phyloP scores from a whole-genome alignment of 2,797 vertebrate species.

The Crenuchus spilurus region DNA sequence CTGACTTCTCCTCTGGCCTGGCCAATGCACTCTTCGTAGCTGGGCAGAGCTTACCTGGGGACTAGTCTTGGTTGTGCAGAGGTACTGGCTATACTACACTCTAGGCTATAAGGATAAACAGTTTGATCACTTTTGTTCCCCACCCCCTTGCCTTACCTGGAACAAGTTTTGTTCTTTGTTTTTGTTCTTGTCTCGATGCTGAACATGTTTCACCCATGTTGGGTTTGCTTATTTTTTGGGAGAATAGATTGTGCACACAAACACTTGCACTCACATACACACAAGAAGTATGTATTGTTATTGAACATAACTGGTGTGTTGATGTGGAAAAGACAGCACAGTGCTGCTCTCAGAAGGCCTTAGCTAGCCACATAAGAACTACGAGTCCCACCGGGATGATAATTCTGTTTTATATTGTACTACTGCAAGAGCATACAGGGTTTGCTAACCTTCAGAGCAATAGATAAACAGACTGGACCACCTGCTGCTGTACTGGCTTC shows the following conservation, averaged over 20 bases:
- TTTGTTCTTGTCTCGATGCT: background rate
- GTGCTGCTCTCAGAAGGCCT: background rate
- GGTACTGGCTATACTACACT: too few species aligned
- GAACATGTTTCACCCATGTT: background rate
- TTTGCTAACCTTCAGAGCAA: background rate
- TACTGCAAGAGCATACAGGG: slow-evolving; percentile 3
- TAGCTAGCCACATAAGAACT: background rate
- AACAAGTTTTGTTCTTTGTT: background rate
- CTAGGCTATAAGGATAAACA: background rate
- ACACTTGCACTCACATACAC: background rate
- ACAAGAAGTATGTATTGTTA: slow-evolving; percentile 1
- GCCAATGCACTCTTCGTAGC: background rate
- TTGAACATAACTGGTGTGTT: background rate
- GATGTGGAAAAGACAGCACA: background rate
- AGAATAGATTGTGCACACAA: background rate
- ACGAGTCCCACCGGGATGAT: background rate
- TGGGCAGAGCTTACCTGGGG: background rate
- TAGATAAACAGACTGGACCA: slow-evolving; percentile 6
- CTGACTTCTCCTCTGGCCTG: background rate
- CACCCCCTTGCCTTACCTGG: slow-evolving; percentile 1
- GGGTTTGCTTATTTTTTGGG: slow-evolving; percentile 2
- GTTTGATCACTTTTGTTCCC: background rate
- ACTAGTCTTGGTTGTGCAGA: too few species aligned
- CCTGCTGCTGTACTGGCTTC: background rate
- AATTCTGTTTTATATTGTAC: background rate